Conservation (phyloP, 2,797 vertebrate species). For the Argentina silus region DNA sequence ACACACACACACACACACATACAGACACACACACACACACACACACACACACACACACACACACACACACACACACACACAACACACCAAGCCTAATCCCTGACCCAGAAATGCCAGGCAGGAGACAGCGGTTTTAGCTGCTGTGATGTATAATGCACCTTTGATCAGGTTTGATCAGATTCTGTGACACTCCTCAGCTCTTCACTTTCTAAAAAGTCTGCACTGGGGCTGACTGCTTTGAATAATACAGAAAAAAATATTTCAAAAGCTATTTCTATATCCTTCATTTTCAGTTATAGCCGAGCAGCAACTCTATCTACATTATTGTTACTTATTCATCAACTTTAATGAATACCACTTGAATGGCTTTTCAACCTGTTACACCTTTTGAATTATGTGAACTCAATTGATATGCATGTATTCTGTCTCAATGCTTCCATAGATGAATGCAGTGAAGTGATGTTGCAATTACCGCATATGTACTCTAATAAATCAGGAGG, state of each 20-base stretch:
- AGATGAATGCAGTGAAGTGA: no score
- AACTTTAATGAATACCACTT: neutral
- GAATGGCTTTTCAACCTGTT: neutral
- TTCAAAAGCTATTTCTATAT: slow-evolving; percentile 61
- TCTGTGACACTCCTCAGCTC: slow-evolving; percentile 54
- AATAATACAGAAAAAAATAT: slow-evolving; percentile 59
- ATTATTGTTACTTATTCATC: neutral
- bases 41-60: slow-evolving; percentile 5
- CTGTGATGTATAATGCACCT: slow-evolving; percentile 59
- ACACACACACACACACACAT: slow-evolving; percentile 24
- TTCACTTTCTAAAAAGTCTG: slow-evolving; percentile 40
- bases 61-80: slow-evolving; percentile 11
- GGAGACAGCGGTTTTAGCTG: slow-evolving; percentile 49
- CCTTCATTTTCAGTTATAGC: slow-evolving; percentile 44
- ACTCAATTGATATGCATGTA: neutral
- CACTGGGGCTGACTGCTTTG: slow-evolving; percentile 50
- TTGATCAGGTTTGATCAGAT: slow-evolving; percentile 66
- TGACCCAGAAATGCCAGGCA: slow-evolving; percentile 62
- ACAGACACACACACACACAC: neutral
- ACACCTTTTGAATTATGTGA: neutral
- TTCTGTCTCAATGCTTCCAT: no score
- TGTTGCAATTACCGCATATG: no score
- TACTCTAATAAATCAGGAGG: no score
- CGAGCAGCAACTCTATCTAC: neutral
- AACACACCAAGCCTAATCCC: slow-evolving; percentile 37